Percentiles rank a stretch among this genome's conserved stretches.
These are phyloP conservation scores for Corythoichthys haematopterus DNA, from an alignment of 2,113 vertebrate species.

Conservation along the genomic window DNA sequence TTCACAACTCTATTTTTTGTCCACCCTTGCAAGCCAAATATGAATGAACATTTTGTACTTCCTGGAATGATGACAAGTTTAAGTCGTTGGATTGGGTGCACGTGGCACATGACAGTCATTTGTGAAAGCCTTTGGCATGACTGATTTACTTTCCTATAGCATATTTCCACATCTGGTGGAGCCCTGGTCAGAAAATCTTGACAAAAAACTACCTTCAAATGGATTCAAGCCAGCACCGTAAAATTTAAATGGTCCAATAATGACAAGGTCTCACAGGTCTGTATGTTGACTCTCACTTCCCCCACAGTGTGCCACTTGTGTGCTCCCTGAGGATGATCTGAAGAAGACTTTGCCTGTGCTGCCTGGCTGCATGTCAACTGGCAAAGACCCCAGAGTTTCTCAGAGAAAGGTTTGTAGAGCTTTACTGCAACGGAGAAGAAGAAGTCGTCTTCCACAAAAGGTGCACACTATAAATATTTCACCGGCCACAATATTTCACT, in stretches of 20 bases:
- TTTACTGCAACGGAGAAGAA: slow-evolving; percentile 13
- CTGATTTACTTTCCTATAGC: slow-evolving; percentile 19
- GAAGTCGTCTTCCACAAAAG: slow-evolving; percentile 17
- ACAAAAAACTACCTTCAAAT: neutral
- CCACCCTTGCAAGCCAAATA: neutral
- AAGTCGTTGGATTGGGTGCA: neutral
- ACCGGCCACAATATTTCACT: slow-evolving; percentile 8
- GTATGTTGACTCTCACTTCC: slow-evolving; percentile 24
- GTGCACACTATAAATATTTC: slow-evolving; percentile 15
- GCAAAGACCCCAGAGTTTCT: slow-evolving; percentile 28
- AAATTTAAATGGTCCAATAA: slow-evolving; percentile 17
- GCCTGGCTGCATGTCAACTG: slow-evolving; percentile 47
- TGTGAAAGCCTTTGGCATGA: slow-evolving; percentile 26
- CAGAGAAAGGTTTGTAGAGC: slow-evolving; percentile 27
- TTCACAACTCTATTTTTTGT: neutral
- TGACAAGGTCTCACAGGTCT: slow-evolving; percentile 24
- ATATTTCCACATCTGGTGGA: slow-evolving; percentile 10
- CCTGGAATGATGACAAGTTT: slow-evolving; percentile 9
- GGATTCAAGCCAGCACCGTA: slow-evolving; percentile 7
- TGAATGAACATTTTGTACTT: slow-evolving; percentile 5
- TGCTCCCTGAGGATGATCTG: slow-evolving; percentile 34
- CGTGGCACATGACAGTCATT: slow-evolving; percentile 16
- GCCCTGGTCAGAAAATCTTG: neutral
- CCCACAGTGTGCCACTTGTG: slow-evolving; percentile 49
- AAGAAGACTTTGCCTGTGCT: slow-evolving; percentile 38